Conservation (phyloP, 2,113 vertebrate genomes). For the Platichthys flesus region DNA sequence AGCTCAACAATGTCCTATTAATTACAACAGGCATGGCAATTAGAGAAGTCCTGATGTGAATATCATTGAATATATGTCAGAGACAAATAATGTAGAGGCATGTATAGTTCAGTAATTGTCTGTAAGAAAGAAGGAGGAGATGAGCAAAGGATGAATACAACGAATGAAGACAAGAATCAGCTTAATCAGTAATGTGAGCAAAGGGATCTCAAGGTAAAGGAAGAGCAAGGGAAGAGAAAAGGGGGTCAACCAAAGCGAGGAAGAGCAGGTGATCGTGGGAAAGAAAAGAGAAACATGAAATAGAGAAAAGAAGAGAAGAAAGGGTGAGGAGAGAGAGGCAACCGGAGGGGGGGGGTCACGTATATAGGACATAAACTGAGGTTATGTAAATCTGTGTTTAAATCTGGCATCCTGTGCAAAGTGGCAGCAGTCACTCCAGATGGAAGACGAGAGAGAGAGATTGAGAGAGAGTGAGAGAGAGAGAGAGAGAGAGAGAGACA, state of each 20-base stretch:
- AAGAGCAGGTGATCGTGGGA: no score
- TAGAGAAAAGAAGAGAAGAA: no score
- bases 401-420: slow-evolving; percentile 58
- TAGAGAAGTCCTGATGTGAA: neutral
- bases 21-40: neutral
- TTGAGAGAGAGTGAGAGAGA: neutral
- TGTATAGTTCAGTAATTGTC: neutral
- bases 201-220: no score
- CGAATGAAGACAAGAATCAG: neutral
- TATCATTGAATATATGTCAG: slow-evolving; percentile 1
- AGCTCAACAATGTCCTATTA: slow-evolving; percentile 15
- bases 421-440: slow-evolving; percentile 40
- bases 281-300: no score
- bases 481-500: neutral
- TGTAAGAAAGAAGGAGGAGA: neutral
- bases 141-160: slow-evolving; percentile 1
- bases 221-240: no score
- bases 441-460: neutral
- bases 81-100: no score
- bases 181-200: neutral
- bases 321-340: neutral
- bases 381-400: slow-evolving; percentile 72
- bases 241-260: no score
- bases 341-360: slow-evolving; percentile 33
- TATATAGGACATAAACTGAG: slow-evolving; percentile 51